phyloP scores from a whole-genome alignment of 2,113 vertebrate genomes.

The Sciurus niger region DNA sequence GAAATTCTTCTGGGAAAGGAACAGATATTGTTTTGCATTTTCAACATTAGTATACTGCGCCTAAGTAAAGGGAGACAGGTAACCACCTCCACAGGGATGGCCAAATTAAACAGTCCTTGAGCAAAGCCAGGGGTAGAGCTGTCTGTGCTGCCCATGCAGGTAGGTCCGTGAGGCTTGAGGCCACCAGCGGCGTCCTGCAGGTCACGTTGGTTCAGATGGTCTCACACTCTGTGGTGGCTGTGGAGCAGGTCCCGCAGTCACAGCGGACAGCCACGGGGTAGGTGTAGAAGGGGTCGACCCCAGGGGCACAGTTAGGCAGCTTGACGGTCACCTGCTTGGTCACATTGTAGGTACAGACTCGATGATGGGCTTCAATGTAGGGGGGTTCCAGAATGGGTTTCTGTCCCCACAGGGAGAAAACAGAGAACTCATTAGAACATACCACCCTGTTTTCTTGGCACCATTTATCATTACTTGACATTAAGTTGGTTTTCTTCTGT shows the following conservation, averaged over 20 bases:
- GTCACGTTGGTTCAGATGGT: slow-evolving; percentile 85
- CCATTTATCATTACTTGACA: neutral
- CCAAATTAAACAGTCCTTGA: neutral
- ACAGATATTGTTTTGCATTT: neutral
- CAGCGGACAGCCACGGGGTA: slow-evolving; percentile 95
- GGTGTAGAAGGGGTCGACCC: slow-evolving; percentile 92
- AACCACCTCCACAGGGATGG: neutral
- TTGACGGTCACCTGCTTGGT: slow-evolving; percentile 92
- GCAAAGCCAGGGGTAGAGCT: neutral
- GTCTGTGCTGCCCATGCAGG: neutral
- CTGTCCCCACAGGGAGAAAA: slow-evolving; percentile 85
- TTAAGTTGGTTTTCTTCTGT: neutral
- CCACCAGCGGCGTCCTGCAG: neutral
- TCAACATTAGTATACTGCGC: neutral
- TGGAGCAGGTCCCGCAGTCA: slow-evolving; percentile 93
- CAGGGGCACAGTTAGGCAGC: slow-evolving; percentile 91
- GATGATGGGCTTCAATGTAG: slow-evolving; percentile 94
- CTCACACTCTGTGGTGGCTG: slow-evolving; percentile 94
- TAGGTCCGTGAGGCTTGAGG: neutral
- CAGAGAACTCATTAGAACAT: slow-evolving; percentile 63
- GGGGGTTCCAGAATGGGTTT: slow-evolving; percentile 94
- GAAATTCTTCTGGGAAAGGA: neutral
- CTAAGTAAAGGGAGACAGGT: neutral
- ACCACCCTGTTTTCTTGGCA: neutral
- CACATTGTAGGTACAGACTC: slow-evolving; percentile 95